Percentiles rank a stretch among this genome's conserved stretches.
phyloP scores from a whole-genome alignment of 2,113 vertebrate species.

The Caranx melampygus region DNA sequence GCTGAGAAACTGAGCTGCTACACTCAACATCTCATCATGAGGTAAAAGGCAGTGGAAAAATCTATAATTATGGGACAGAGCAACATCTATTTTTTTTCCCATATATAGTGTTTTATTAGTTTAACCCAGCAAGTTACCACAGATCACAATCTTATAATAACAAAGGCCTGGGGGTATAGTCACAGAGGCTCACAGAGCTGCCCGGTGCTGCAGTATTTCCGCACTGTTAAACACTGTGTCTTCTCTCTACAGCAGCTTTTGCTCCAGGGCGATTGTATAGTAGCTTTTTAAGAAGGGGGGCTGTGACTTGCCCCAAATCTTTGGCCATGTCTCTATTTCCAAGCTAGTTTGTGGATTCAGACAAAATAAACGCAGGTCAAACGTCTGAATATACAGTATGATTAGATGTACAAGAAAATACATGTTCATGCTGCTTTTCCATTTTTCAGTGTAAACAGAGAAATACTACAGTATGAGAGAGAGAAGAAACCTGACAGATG shows the following conservation, averaged over 20 bases:
- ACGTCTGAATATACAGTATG: not conserved
- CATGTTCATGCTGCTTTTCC: not conserved
- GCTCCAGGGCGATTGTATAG: not conserved
- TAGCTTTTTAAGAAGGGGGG: not conserved
- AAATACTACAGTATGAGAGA: not conserved
- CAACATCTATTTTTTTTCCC: not conserved
- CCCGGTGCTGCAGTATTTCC: not conserved
- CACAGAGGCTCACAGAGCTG: not conserved
- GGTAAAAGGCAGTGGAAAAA: not conserved
- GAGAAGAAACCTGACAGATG: not conserved
- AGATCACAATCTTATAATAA: conserved; percentile 9
- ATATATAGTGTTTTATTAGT: not conserved
- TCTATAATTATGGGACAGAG: not conserved
- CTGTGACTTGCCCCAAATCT: not conserved
- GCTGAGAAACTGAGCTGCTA: not conserved
- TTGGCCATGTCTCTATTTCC: not conserved
- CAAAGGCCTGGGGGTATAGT: not conserved
- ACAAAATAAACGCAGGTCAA: not conserved
- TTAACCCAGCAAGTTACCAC: not conserved
- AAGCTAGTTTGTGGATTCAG: not conserved
- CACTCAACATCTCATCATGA: not conserved
- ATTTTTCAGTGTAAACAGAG: conserved; percentile 5
- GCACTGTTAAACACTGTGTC: not conserved
- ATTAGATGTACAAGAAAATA: not conserved
- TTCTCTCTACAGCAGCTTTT: not conserved